phyloP scores from a whole-genome alignment of 2,888 invertebrate genomes.

The Creontiades dilutus region DNA sequence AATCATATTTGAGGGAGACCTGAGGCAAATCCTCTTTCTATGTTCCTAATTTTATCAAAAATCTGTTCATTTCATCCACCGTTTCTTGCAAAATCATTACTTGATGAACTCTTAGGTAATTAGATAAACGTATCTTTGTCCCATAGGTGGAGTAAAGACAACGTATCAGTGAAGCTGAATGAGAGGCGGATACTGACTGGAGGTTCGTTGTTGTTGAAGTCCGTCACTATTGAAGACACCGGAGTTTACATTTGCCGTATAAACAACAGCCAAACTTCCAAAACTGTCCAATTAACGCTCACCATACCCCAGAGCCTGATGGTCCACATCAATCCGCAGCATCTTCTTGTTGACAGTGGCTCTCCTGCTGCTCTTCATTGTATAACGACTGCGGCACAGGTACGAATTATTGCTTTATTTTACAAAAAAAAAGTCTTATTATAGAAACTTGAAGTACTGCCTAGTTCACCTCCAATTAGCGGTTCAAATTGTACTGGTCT shows the following conservation, averaged over 20 bases:
- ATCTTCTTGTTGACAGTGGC: slow-evolving; percentile 72
- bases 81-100: neutral
- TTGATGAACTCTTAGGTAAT: neutral
- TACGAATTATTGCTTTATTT: neutral
- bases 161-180: slow-evolving; percentile 59
- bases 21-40: no score
- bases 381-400: slow-evolving; percentile 69
- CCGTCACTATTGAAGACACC: slow-evolving; percentile 75
- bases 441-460: no score
- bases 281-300: slow-evolving; percentile 77
- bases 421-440: no score
- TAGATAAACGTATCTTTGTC: neutral
- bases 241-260: slow-evolving; percentile 78
- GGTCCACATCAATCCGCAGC: slow-evolving; percentile 74
- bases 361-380: slow-evolving; percentile 71
- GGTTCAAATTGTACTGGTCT: no score
- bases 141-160: slow-evolving; percentile 71
- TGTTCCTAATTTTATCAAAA: no score
- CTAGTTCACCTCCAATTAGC: no score
- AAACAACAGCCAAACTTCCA: slow-evolving; percentile 77
- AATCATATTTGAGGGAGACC: no score
- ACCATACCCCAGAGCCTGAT: slow-evolving; percentile 77
- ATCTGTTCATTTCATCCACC: neutral
- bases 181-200: slow-evolving; percentile 74
- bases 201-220: slow-evolving; percentile 75